Conservation (phyloP, 2,113 vertebrate genomes). For the Leuciscus idus region DNA sequence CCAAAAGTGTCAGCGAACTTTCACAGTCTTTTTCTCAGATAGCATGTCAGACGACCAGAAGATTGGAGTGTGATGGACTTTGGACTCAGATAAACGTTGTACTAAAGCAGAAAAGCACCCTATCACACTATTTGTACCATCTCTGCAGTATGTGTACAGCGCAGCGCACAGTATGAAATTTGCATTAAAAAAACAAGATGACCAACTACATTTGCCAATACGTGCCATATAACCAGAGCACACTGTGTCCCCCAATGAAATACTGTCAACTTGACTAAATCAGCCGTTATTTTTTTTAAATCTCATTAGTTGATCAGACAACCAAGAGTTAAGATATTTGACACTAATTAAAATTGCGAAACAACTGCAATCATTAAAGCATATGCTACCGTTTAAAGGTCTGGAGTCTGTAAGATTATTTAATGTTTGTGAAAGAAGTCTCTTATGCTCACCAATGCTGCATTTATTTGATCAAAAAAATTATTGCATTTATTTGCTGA, state of each 20-base stretch:
- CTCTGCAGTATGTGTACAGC: background rate
- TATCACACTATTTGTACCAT: background rate
- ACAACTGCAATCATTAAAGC: too few relatives aligned
- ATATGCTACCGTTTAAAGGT: too few relatives aligned
- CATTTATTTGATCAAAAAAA: too few relatives aligned
- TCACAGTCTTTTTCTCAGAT: constrained; percentile 12
- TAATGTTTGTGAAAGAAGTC: too few relatives aligned
- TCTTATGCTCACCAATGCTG: too few relatives aligned
- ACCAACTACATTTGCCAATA: background rate
- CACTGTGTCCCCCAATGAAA: background rate
- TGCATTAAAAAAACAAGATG: background rate
- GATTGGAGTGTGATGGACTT: background rate
- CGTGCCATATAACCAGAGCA: background rate
- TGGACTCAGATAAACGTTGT: background rate
- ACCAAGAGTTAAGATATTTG: too few relatives aligned
- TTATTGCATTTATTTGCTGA: background rate
- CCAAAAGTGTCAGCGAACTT: background rate
- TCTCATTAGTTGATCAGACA: background rate
- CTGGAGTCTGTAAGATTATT: too few relatives aligned
- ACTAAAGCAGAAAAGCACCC: constrained; percentile 4
- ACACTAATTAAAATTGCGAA: too few relatives aligned
- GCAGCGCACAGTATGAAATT: background rate
- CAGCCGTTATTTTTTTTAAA: background rate
- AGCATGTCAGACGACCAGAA: background rate
- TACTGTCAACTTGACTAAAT: background rate